These are phyloP conservation scores for Sitta europaea DNA, from an alignment of 2,113 vertebrate species.

Conservation along the genomic window DNA sequence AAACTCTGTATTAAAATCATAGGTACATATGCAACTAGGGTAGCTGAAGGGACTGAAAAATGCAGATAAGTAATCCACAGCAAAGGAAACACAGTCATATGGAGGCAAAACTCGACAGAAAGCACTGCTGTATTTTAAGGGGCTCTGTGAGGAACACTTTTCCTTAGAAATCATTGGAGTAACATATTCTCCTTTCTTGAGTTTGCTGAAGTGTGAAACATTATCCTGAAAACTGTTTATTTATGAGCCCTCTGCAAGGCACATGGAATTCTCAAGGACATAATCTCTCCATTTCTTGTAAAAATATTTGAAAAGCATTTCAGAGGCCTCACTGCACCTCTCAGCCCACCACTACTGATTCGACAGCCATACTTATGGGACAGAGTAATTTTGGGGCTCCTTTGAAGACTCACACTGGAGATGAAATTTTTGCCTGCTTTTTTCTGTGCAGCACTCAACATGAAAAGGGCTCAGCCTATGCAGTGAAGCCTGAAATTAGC, in stretches of 20 bases:
- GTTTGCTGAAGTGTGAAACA: slow-evolving; percentile 39
- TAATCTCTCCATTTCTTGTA: background rate
- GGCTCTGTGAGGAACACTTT: background rate
- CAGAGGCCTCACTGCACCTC: background rate
- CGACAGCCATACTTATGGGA: background rate
- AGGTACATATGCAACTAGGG: background rate
- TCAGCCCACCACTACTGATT: background rate
- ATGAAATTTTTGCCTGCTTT: background rate
- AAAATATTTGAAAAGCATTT: slow-evolving; percentile 57
- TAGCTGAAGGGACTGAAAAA: background rate
- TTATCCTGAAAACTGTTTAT: slow-evolving; percentile 33
- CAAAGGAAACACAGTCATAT: background rate
- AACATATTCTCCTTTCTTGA: background rate
- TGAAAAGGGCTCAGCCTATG: background rate
- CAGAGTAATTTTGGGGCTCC: background rate
- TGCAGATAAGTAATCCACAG: background rate
- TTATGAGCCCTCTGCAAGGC: slow-evolving; percentile 17
- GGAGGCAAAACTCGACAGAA: background rate
- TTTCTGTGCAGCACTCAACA: background rate
- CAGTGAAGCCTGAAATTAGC: background rate
- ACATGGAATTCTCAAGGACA: slow-evolving; percentile 15
- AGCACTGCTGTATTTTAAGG: background rate
- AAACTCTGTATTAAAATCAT: background rate
- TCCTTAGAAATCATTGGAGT: background rate
- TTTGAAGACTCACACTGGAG: background rate